A percentile compares a stretch with the other conserved stretches of the same genome.
These are phyloP conservation scores for Cryptocephalus moraei DNA, from an alignment of 2,888 invertebrate species.

Conservation along the genomic window DNA sequence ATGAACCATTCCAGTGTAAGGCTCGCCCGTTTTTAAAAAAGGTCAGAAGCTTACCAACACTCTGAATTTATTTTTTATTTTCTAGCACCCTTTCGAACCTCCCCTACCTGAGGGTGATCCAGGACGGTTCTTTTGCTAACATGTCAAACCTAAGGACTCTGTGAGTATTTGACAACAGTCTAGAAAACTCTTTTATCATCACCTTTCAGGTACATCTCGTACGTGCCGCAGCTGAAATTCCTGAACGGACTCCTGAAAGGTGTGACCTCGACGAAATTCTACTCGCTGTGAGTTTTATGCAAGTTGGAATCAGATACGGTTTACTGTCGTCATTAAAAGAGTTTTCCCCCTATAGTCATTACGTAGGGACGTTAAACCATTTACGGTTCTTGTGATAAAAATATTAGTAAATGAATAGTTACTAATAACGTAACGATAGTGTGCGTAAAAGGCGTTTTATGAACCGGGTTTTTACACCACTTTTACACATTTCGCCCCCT, in stretches of 20 bases:
- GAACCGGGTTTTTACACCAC: too few species aligned
- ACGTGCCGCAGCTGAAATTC: conserved; percentile 51
- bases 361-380: not conserved
- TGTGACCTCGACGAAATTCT: conserved; percentile 43
- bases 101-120: conserved; percentile 44
- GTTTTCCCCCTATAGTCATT: too few species aligned
- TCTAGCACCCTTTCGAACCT: conserved; percentile 48
- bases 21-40: too few species aligned
- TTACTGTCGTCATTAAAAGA: too few species aligned
- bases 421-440: too few species aligned
- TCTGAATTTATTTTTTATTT: too few species aligned
- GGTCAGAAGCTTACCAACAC: too few species aligned
- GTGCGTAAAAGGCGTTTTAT: too few species aligned
- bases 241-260: conserved; percentile 42
- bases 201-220: conserved; percentile 54
- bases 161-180: conserved; percentile 22
- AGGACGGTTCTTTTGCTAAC: conserved; percentile 47
- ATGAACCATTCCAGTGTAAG: too few species aligned
- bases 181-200: not conserved
- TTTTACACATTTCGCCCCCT: not conserved
- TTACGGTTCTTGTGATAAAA: too few species aligned
- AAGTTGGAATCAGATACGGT: too few species aligned
- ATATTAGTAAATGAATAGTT: too few species aligned
- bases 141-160: conserved; percentile 43
- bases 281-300: conserved; percentile 48